Evolutionary conservation across 2,113 vertebrate species (phyloP).

Genomic region (Nesogale talazaci): DNA sequence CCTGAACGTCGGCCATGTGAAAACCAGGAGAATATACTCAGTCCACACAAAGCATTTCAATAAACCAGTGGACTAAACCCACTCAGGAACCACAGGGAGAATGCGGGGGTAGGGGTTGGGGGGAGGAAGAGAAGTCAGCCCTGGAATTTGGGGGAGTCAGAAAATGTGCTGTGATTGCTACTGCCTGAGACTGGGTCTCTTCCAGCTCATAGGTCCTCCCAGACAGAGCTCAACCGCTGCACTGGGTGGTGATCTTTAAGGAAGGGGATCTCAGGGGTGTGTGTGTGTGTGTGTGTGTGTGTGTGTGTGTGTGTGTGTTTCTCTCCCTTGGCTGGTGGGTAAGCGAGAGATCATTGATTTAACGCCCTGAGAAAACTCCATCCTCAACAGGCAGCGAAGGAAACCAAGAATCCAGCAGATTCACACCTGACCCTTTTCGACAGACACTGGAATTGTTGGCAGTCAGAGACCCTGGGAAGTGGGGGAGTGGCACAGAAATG

Average conservation of each 20-base stretch:
- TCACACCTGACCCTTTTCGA: not conserved
- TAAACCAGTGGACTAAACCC: not conserved
- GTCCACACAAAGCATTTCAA: slow-evolving; percentile 16
- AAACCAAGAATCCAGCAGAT: slow-evolving; percentile 12
- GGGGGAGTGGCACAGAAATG: not conserved
- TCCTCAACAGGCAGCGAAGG: not conserved
- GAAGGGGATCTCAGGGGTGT: too few species aligned
- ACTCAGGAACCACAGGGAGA: not conserved
- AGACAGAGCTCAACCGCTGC: not conserved
- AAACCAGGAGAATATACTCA: not conserved
- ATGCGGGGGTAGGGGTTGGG: too few species aligned
- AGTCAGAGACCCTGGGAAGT: not conserved
- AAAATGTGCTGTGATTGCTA: not conserved
- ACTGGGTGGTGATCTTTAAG: not conserved
- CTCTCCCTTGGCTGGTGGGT: not conserved
- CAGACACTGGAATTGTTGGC: not conserved
- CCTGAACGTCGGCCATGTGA: not conserved
- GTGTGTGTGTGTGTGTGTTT: too few species aligned
- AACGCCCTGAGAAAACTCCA: slow-evolving; percentile 6
- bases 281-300: too few species aligned
- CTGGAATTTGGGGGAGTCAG: not conserved
- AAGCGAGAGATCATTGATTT: slow-evolving; percentile 15
- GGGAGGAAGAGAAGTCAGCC: not conserved
- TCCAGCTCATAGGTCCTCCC: not conserved
- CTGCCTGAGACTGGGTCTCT: not conserved